Base-by-base conservation (phyloP, 1,140 invertebrate genomes). In the Neomicropteryx cornuta region DNA sequence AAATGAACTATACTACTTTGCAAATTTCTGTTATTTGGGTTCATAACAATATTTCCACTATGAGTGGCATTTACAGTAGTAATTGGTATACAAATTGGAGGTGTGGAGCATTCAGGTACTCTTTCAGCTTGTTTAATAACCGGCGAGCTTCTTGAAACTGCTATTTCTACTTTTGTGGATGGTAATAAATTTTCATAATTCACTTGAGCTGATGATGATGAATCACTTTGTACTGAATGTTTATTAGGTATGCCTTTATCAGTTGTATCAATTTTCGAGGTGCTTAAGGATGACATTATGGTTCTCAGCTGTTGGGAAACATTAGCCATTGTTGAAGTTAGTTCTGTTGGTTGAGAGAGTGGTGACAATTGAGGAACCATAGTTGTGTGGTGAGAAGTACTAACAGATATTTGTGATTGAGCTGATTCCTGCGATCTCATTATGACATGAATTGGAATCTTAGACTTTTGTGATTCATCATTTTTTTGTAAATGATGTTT, bases 291-390 rank as follows among this genome's bases (percentile, higher is more conserved):
- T 8, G 75, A 77, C 45, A 79, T 70, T 30, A 77, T 70, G 3
- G 70, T 75, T 10, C 76, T 55, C 24, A 81, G 43, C 46, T 81
- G 79, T 51, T 81, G 75, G 2, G 77, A 79, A 0, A 75, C 77
- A 48, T 77, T 80, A 0, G 72, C 77, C 45, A 81, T 77, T 39
- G 80, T 81, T 2, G 75, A 76, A 3, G 77, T 79, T 11, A 82
- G 56, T 45, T 82, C 78, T 0, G 75, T 72, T 0, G 79, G 78
- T 53, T 81, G 77, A 0, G 78, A 81, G 2, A 82, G 45, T 0
- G 79, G 79, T 1, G 78, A 81, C 4, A 81, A 53, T 52, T 81
- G 77, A 2, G 78, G 75, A 22, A 78, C 57, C 11, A 66, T 63
- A 13, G 73, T 70, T 3, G 70, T 59, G 34, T 66, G 64, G 5